Base-by-base conservation (phyloP, 2,888 invertebrate species). In the Trissolcus brochymenae region DNA sequence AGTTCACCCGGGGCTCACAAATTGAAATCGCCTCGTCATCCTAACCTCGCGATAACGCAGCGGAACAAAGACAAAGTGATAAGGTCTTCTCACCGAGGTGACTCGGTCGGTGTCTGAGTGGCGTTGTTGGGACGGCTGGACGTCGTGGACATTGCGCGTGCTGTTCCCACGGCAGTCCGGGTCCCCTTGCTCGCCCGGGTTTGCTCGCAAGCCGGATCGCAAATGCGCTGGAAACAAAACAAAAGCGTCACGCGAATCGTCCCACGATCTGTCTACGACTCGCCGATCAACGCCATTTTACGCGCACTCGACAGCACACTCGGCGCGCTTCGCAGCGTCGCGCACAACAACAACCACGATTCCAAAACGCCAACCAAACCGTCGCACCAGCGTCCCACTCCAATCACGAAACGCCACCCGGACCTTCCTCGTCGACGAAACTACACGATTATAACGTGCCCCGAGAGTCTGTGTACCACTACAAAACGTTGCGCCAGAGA, bases 211-310 rank as follows among this genome's bases (percentile, higher is more conserved):
- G 53, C 53, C 53, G 17, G 60, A 49, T 41, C 60, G 66, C 17
- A 16, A 25, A n/a, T n/a, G n/a, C 4, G 50, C 57, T 29, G 9
- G 29, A 29, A 14, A 17, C 41, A 19, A 51, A 51, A 51, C 51
- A 51, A 46, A 54, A 46, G 35, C 51, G 16, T 35, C 17, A 60
- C 57, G 51, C 49, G 43, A 60, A 19, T 19, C 55, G 46, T 17
- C 64, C 35, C 60, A 62, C 62, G 74, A 82, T 73, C 78, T 80
- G 16, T 75, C 21, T 59, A 51, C 62, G 67, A 67, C 51, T 84
- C 82, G 82, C 83, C 83, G 84, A 86, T 84, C 85, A 85, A 82
- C 88, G 88, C 88, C 88, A 88, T 88, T 88, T 88, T 88, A 85
- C 78, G 67, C 66, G 50, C 46, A 19, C 51, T 25, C 55, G 51